Conservation (phyloP, 2,797 vertebrate genomes). For the Botia almorhae region DNA sequence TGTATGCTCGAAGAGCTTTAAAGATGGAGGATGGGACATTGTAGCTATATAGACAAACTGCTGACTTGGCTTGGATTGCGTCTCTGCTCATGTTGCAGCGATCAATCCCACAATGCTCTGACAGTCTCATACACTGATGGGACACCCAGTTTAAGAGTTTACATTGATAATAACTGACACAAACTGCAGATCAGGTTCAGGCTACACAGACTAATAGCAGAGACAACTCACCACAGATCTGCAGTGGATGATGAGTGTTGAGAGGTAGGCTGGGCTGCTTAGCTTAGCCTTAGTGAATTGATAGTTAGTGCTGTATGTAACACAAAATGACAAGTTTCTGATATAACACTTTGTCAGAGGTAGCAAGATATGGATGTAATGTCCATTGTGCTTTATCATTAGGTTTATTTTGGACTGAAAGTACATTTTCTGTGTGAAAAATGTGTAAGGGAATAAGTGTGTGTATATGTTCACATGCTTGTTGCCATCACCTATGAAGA, state of each 20-base stretch:
- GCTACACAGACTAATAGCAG: background rate
- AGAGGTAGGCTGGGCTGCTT: constrained; percentile 3
- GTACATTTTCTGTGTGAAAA: constrained; percentile 15
- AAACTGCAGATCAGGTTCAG: constrained; percentile 33
- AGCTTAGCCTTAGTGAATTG: background rate
- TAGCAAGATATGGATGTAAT: constrained; percentile 33
- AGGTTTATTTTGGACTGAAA: constrained; percentile 29
- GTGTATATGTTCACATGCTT: constrained; percentile 18
- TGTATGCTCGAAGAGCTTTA: background rate
- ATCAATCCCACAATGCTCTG: constrained; percentile 27
- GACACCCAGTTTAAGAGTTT: background rate
- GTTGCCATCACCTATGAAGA: constrained; percentile 34
- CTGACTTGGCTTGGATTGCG: constrained; percentile 15
- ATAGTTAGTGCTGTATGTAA: background rate
- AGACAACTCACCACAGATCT: constrained; percentile 13
- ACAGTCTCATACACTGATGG: constrained; percentile 17
- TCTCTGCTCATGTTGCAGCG: background rate
- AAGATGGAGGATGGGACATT: background rate
- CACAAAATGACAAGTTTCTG: too few species aligned
- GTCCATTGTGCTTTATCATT: constrained; percentile 22
- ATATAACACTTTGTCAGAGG: constrained; percentile 2
- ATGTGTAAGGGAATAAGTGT: constrained; percentile 10
- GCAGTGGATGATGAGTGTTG: constrained; percentile 4
- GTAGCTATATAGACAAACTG: constrained; percentile 2
- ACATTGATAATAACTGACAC: background rate